Percentiles rank a stretch among this genome's conserved stretches.
Conservation (phyloP, 2,113 vertebrate genomes). For the Struthidea cinerea region DNA sequence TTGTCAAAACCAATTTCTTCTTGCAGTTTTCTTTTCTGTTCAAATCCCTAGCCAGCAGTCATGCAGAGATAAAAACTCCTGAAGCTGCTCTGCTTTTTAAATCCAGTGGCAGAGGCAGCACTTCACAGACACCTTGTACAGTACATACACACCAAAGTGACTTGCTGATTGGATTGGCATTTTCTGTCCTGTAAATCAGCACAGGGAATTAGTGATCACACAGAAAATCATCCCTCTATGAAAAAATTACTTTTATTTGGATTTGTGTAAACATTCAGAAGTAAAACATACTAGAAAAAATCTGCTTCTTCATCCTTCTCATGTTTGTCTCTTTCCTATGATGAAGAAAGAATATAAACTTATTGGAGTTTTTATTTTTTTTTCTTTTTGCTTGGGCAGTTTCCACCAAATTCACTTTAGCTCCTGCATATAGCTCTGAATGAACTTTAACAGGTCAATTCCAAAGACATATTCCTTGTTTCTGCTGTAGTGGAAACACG, state of each 20-base stretch:
- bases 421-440: not conserved
- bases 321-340: not conserved
- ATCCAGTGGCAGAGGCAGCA: not conserved
- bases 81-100: constrained; percentile 51
- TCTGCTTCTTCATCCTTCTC: not conserved
- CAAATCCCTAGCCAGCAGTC: constrained; percentile 32
- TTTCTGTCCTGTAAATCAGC: constrained; percentile 32
- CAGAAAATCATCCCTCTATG: constrained; percentile 30
- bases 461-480: not conserved
- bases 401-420: not conserved
- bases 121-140: constrained; percentile 38
- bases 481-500: not conserved
- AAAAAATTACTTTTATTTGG: not conserved
- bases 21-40: constrained; percentile 37
- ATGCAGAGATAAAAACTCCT: constrained; percentile 46
- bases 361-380: not conserved
- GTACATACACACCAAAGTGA: not conserved
- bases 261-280: constrained; percentile 3
- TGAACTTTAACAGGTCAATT: not conserved
- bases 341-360: not conserved
- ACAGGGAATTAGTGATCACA: constrained; percentile 45
- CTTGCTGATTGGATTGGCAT: constrained; percentile 45
- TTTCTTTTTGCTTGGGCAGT: not conserved
- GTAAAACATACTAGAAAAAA: not conserved
- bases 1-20: constrained; percentile 45